Evolutionary conservation across 2,888 invertebrate genomes (phyloP), one percentile per base, ranked within the genome.

Genomic region (Drymonia ruficornis): DNA sequence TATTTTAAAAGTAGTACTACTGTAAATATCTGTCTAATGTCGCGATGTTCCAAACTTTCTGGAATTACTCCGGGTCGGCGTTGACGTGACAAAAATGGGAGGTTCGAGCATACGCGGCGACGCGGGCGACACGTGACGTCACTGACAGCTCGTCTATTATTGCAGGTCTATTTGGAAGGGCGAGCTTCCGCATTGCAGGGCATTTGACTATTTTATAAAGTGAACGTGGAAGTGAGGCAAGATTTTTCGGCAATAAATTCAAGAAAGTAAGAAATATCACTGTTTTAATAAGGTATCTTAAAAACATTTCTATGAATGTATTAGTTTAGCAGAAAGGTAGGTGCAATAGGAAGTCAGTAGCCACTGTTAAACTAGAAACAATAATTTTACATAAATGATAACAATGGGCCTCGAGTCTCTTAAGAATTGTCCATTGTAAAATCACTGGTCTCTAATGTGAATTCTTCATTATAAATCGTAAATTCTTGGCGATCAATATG

Each of bases 21-120:
- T 45, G 28, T n/a, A 28, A 9, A 6, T 28, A 7, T 23, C 28
- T 45, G 15, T 45, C 6, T 15, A 28, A 8, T 45, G 45, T 28
- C n/a, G 15, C 9, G n/a, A 15, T 9, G 15, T 23, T 28, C 28
- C 1, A 45, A 28, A 45, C 45, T 42, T 16, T 16, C 29, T 29
- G n/a, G 49, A 40, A 45, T 45, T 28, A 45, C 45, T 45, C 45
- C 23, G 45, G 45, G 45, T n/a, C 11, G 45, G 15, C 45, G 28
- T 45, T 45, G 45, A 45, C 45, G 45, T 45, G 45, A 45, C 28
- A 45, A 45, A 45, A 45, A 45, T 45, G 45, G 45, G 45, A 45
- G 23, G 28, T 15, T 45, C 28, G 45, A 45, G 19, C 45, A 45
- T 45, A 28, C 28, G 45, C 43, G 36, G 36, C 36, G 36, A 5